A percentile compares a stretch with the other conserved stretches of the same genome.
Evolutionary conservation across 2,888 invertebrate species (phyloP).

Genomic region (Lasioglossum malachurum): DNA sequence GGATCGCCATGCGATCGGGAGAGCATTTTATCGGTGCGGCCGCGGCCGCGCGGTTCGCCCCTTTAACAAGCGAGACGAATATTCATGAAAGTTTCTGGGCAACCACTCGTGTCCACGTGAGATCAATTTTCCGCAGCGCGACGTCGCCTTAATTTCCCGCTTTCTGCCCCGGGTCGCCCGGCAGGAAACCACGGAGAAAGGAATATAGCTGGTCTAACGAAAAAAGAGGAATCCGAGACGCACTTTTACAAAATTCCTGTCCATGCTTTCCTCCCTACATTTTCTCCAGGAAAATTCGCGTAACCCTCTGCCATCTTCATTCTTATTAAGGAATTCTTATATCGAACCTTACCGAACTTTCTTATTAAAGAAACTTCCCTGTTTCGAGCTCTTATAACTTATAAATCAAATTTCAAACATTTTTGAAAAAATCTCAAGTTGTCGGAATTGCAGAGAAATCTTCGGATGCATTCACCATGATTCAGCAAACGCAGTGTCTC

Average conservation of each 20-base stretch:
- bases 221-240: background rate
- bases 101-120: constrained; percentile 53
- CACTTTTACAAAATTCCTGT: background rate
- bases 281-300: background rate
- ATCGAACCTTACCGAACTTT: background rate
- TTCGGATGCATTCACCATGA: background rate
- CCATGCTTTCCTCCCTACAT: too few relatives aligned
- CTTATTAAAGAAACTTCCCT: background rate
- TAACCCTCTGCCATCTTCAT: background rate
- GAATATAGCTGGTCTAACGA: background rate
- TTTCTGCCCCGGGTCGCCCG: constrained; percentile 74
- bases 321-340: background rate
- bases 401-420: too few relatives aligned
- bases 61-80: constrained; percentile 72
- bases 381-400: background rate
- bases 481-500: background rate
- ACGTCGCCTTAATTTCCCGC: constrained; percentile 79
- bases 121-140: constrained; percentile 73
- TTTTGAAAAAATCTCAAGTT: too few relatives aligned
- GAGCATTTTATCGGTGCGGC: constrained; percentile 35
- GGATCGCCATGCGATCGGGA: constrained; percentile 60
- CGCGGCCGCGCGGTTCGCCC: constrained; percentile 35
- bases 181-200: constrained; percentile 50
- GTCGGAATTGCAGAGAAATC: too few relatives aligned
- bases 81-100: constrained; percentile 74